Percentiles rank a stretch among this genome's conserved stretches.
Evolutionary conservation across 1,140 invertebrate genomes (phyloP).

Genomic region (Drosophila tristis): DNA sequence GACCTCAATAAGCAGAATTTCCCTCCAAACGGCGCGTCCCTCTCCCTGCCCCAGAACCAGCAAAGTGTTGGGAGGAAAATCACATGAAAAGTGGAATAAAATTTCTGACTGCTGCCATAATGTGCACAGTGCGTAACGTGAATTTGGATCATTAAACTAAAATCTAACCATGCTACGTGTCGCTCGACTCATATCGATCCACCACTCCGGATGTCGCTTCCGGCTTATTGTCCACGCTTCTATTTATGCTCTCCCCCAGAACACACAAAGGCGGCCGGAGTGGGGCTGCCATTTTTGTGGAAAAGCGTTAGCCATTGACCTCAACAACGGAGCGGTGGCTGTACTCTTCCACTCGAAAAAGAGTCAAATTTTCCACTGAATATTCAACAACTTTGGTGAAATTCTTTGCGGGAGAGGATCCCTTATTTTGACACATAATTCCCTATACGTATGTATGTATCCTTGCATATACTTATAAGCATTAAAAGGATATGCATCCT

Average conservation of each 20-base stretch:
- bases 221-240: constrained; percentile 73
- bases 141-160: constrained; percentile 82
- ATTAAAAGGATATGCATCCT: too few relatives aligned
- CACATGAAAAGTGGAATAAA: constrained; percentile 54
- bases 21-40: neutral
- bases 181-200: constrained; percentile 77
- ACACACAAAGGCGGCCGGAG: constrained; percentile 30
- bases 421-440: too few relatives aligned
- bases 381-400: constrained; percentile 22
- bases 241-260: constrained; percentile 60
- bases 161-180: constrained; percentile 63
- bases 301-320: constrained; percentile 69
- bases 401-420: neutral
- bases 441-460: too few relatives aligned
- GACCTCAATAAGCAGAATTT: constrained; percentile 73
- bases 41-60: neutral
- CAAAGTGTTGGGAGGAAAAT: constrained; percentile 32
- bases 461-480: too few relatives aligned
- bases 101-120: constrained; percentile 58
- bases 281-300: neutral
- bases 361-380: constrained; percentile 18
- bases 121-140: constrained; percentile 82
- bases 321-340: constrained; percentile 42
- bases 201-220: constrained; percentile 81
- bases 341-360: constrained; percentile 34